These are phyloP conservation scores for Brachynemurus nebulosus DNA, from an alignment of 2,888 invertebrate species.

Conservation along the genomic window DNA sequence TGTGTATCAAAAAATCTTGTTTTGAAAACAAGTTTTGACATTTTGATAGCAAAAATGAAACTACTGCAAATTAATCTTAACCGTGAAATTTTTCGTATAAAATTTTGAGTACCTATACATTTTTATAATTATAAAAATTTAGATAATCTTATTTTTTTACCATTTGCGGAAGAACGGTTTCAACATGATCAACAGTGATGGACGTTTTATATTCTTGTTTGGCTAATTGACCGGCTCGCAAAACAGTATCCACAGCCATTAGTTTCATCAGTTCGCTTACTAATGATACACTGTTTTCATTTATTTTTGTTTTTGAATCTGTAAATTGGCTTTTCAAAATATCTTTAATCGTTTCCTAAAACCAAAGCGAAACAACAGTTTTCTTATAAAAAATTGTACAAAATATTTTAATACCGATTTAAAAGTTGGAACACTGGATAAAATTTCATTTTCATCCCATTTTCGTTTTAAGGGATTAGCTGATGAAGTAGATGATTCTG, in stretches of 20 bases:
- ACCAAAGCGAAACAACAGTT: no score
- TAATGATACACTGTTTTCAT: constrained; percentile 38
- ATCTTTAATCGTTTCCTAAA: constrained; percentile 40
- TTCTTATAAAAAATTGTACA: no score
- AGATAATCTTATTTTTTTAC: no score
- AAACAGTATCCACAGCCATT: constrained; percentile 39
- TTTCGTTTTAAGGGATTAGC: no score
- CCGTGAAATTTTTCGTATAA: constrained; percentile 1
- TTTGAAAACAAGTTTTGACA: no score
- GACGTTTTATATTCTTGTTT: constrained; percentile 32
- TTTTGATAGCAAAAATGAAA: no score
- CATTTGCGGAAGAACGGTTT: constrained; percentile 41
- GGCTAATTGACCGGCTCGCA: constrained; percentile 38
- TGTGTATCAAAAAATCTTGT: no score
- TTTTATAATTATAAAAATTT: no score
- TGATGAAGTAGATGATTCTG: no score
- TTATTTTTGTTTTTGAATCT: constrained; percentile 40
- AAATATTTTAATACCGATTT: no score
- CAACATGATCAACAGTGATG: constrained; percentile 39
- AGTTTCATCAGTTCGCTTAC: constrained; percentile 39
- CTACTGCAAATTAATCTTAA: no score
- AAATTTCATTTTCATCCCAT: neutral
- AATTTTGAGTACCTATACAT: no score
- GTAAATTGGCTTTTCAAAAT: constrained; percentile 36
- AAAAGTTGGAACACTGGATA: neutral